Conservation (phyloP, 1,140 invertebrate species). For the Aradophagus sp. region DNA sequence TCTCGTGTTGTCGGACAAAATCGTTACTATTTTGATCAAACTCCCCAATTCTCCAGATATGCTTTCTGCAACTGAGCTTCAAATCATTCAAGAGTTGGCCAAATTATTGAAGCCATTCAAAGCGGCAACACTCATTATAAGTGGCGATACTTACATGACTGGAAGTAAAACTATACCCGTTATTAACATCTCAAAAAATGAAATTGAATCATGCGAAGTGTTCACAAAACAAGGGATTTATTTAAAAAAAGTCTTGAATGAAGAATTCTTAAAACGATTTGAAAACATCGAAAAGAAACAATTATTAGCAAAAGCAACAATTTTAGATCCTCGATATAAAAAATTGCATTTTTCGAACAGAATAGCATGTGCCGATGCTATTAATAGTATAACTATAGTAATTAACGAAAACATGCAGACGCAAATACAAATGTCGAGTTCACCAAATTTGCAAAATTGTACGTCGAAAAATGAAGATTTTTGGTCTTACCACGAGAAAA, state of each 20-base stretch:
- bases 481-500: conserved; percentile 26
- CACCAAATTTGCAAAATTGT: not conserved
- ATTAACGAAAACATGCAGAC: not conserved
- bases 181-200: conserved; percentile 7
- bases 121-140: conserved; percentile 49
- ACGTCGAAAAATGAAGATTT: too few relatives aligned
- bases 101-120: too few relatives aligned
- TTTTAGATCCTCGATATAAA: conserved; percentile 56
- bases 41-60: too few relatives aligned
- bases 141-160: conserved; percentile 31
- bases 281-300: conserved; percentile 32
- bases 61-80: too few relatives aligned
- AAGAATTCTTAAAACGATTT: conserved; percentile 22
- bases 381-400: conserved; percentile 16
- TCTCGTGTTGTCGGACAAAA: too few relatives aligned
- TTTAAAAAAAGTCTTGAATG: conserved; percentile 18
- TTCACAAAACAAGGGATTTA: not conserved
- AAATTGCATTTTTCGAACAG: conserved; percentile 20
- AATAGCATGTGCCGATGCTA: conserved; percentile 29
- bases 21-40: too few relatives aligned
- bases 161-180: conserved; percentile 52
- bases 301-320: conserved; percentile 42
- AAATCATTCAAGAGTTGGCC: too few relatives aligned
- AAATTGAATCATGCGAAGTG: not conserved
- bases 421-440: conserved; percentile 2